Percentiles rank a stretch among this genome's conserved stretches.
These are phyloP conservation scores for Lasioglossum pauxillum DNA, from an alignment of 2,888 invertebrate genomes.

Conservation along the genomic window DNA sequence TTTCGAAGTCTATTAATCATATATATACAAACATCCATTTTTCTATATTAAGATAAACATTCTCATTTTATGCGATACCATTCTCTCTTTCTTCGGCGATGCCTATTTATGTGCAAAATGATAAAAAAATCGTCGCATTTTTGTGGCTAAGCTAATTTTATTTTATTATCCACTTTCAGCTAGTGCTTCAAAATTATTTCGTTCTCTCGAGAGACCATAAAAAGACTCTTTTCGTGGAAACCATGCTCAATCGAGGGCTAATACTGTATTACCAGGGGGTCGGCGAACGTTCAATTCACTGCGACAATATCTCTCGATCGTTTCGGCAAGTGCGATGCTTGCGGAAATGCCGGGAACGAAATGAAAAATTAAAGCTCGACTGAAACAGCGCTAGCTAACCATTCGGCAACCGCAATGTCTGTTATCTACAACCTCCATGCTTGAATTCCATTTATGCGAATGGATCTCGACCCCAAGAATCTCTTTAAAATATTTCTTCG, in stretches of 20 bases:
- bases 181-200: background rate
- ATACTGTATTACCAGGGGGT: background rate
- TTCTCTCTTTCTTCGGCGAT: background rate
- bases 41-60: too few relatives aligned
- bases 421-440: background rate
- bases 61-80: background rate
- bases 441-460: background rate
- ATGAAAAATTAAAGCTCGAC: conserved; percentile 23
- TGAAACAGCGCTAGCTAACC: background rate
- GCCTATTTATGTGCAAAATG: background rate
- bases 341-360: background rate
- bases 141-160: background rate
- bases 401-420: background rate
- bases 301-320: conserved; percentile 1
- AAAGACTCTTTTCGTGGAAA: background rate
- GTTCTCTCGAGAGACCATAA: background rate
- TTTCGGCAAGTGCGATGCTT: background rate
- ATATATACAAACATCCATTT: too few relatives aligned
- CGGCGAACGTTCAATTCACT: background rate
- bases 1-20: too few relatives aligned
- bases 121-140: background rate
- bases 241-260: background rate
- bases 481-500: background rate
- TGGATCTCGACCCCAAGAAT: background rate
- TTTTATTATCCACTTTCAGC: background rate